A percentile compares a stretch with the other conserved stretches of the same genome.
These are phyloP conservation scores for Drosophila phalerata DNA, from an alignment of 2,888 invertebrate genomes.

Conservation along the genomic window DNA sequence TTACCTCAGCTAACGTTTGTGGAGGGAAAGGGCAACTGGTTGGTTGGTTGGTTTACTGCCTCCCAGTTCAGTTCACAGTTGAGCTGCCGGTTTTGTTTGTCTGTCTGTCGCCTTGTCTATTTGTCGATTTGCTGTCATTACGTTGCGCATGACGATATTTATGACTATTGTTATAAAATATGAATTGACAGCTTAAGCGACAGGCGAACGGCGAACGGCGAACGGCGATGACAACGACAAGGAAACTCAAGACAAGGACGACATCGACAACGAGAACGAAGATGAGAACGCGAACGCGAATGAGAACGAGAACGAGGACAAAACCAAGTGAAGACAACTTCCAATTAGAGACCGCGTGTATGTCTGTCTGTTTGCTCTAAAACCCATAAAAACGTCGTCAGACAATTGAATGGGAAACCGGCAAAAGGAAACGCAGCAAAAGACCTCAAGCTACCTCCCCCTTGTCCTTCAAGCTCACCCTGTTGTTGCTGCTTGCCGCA, in stretches of 20 bases:
- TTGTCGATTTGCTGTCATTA: constrained; percentile 72
- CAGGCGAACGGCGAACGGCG: constrained; percentile 38
- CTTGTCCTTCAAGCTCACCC: not conserved
- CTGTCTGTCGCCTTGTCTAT: constrained; percentile 29
- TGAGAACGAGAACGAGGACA: constrained; percentile 24
- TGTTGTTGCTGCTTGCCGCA: not conserved
- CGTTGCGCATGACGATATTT: constrained; percentile 80
- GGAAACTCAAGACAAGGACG: constrained; percentile 20
- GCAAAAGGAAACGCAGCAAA: constrained; percentile 61
- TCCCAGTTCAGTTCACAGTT: constrained; percentile 16
- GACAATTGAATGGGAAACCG: constrained; percentile 80
- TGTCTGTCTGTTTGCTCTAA: constrained; percentile 48
- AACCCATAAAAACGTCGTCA: constrained; percentile 83
- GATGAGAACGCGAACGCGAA: not conserved
- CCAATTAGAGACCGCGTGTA: constrained; percentile 77
- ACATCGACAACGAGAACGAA: not conserved
- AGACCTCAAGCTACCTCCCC: constrained; percentile 17
- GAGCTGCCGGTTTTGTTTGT: constrained; percentile 24
- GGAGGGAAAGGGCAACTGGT: constrained; percentile 7
- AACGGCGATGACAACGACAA: constrained; percentile 32
- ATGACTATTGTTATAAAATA: constrained; percentile 84
- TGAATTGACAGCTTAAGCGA: constrained; percentile 84
- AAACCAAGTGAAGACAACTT: constrained; percentile 66
- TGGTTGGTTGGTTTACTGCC: not conserved
- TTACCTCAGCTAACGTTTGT: constrained; percentile 35